Percentiles rank a stretch among this genome's conserved stretches.
phyloP scores from a whole-genome alignment of 2,888 invertebrate species.

The Sinhomidia bicolor region DNA sequence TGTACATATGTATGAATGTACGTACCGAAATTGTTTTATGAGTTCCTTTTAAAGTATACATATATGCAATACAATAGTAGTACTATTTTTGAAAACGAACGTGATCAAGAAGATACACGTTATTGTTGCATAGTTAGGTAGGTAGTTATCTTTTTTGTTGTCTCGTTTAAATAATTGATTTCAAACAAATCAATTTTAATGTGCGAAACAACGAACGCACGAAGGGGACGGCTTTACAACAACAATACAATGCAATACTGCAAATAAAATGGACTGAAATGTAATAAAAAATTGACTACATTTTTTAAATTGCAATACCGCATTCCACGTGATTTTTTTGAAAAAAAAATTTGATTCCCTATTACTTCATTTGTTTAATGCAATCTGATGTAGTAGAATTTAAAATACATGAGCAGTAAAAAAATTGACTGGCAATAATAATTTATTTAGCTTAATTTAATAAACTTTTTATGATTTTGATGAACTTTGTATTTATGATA shows the following conservation, averaged over 20 bases:
- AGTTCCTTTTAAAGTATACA: not conserved
- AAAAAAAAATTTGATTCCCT: too few relatives aligned
- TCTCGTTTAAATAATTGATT: not conserved
- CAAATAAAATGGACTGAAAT: not conserved
- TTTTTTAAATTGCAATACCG: too few relatives aligned
- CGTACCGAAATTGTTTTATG: too few relatives aligned
- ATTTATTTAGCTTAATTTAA: not conserved
- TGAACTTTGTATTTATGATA: not conserved
- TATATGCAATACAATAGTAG: too few relatives aligned
- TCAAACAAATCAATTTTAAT: constrained; percentile 13
- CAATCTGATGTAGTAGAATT: not conserved
- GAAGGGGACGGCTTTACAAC: not conserved
- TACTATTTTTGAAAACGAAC: not conserved
- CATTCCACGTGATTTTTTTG: not conserved
- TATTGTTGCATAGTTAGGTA: not conserved
- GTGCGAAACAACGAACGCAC: too few relatives aligned
- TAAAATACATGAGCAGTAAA: not conserved
- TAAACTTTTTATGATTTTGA: not conserved
- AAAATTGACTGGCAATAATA: not conserved
- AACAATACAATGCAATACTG: not conserved
- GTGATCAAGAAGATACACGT: not conserved
- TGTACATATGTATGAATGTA: too few relatives aligned
- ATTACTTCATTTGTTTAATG: not conserved
- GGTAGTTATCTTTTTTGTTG: not conserved
- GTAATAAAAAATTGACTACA: not conserved